These are phyloP conservation scores for Parasteatoda tepidariorum DNA, from an alignment of 1,140 invertebrate species.

Conservation along the genomic window DNA sequence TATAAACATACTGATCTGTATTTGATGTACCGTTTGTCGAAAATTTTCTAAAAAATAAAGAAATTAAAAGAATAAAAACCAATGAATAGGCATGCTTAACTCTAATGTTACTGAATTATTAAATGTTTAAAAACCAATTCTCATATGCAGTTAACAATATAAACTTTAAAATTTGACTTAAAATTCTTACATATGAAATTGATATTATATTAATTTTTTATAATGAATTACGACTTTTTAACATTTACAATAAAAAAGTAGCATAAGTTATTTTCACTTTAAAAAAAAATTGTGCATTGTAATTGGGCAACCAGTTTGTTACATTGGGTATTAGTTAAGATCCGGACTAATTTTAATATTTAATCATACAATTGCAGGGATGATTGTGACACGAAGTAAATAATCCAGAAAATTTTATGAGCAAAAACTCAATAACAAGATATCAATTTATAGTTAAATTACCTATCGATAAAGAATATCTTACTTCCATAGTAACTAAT, in stretches of 20 bases:
- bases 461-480: too few species aligned
- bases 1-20: constrained; percentile 61
- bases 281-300: too few species aligned
- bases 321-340: too few species aligned
- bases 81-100: neutral
- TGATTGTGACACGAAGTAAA: too few species aligned
- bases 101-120: neutral
- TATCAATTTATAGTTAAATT: too few species aligned
- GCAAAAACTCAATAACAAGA: too few species aligned
- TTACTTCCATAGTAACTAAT: too few species aligned
- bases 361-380: too few species aligned
- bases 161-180: neutral
- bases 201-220: neutral
- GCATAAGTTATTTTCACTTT: too few species aligned
- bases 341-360: too few species aligned
- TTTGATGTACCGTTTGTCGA: neutral
- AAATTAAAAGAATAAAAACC: neutral
- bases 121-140: neutral
- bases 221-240: neutral
- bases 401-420: too few species aligned
- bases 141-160: neutral
- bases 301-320: too few species aligned
- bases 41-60: constrained; percentile 28
- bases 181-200: neutral
- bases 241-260: neutral